These are phyloP conservation scores for Tupiocoris notatus DNA, from an alignment of 2,888 invertebrate species.

Conservation along the genomic window DNA sequence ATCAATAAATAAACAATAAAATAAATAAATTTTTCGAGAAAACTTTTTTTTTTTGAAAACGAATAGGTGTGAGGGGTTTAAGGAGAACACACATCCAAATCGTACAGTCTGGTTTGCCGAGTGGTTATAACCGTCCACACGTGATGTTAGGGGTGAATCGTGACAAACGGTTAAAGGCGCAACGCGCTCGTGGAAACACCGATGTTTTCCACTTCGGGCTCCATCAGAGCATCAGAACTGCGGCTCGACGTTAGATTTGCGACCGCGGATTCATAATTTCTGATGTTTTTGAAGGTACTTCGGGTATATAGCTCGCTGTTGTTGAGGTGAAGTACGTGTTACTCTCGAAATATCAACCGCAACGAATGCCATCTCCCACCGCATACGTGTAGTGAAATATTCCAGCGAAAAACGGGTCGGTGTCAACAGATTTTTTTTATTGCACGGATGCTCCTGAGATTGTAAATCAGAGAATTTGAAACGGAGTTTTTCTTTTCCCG, in stretches of 20 bases:
- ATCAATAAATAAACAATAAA: no score
- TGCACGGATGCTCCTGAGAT: neutral
- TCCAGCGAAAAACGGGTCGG: neutral
- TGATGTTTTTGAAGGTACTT: slow-evolving; percentile 31
- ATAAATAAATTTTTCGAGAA: no score
- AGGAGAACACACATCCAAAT: neutral
- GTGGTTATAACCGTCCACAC: neutral
- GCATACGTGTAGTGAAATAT: neutral
- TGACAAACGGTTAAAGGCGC: slow-evolving; percentile 26
- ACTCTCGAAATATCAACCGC: neutral
- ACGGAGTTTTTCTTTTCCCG: neutral
- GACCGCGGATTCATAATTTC: slow-evolving; percentile 36
- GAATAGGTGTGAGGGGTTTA: no score
- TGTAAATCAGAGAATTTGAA: neutral
- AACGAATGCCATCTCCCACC: neutral
- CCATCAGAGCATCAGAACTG: neutral
- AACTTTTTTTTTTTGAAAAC: no score
- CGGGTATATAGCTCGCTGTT: slow-evolving; percentile 12
- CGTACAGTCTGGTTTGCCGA: neutral
- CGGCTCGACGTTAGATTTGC: slow-evolving; percentile 14
- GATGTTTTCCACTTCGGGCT: neutral
- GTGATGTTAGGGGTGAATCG: neutral
- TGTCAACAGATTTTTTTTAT: neutral
- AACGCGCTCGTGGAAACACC: neutral
- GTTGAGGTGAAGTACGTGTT: neutral